phyloP scores from a whole-genome alignment of 2,888 invertebrate genomes.

The Melipona bicolor region DNA sequence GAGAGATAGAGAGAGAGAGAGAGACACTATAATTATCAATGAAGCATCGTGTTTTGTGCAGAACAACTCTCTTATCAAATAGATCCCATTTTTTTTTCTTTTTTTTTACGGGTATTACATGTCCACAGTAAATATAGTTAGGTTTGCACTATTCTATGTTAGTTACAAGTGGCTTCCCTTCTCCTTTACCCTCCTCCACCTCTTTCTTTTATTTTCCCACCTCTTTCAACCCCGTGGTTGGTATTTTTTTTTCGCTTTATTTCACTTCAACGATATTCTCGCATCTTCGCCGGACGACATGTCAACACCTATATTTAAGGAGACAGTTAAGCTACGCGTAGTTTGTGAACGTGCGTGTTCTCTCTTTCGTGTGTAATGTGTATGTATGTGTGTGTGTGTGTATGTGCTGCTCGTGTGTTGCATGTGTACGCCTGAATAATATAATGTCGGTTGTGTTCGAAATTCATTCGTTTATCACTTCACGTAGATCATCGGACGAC shows the following conservation, averaged over 20 bases:
- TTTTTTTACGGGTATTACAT: slow-evolving; percentile 78
- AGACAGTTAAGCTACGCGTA: slow-evolving; percentile 78
- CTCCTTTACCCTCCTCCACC: slow-evolving; percentile 53
- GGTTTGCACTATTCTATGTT: slow-evolving; percentile 75
- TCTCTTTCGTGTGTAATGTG: neutral
- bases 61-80: slow-evolving; percentile 78
- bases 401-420: slow-evolving; percentile 2
- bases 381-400: neutral
- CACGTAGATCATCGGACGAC: slow-evolving; percentile 18
- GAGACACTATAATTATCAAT: slow-evolving; percentile 78
- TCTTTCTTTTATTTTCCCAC: slow-evolving; percentile 22
- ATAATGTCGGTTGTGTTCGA: neutral
- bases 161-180: slow-evolving; percentile 71
- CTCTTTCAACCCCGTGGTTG: slow-evolving; percentile 32
- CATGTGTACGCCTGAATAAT: neutral
- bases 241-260: slow-evolving; percentile 21
- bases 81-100: slow-evolving; percentile 65
- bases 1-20: slow-evolving; percentile 61
- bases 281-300: slow-evolving; percentile 48
- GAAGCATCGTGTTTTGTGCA: slow-evolving; percentile 81
- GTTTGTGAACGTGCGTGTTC: slow-evolving; percentile 37
- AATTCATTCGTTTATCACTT: neutral
- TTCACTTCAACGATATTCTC: slow-evolving; percentile 26
- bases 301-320: slow-evolving; percentile 76
- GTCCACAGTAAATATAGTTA: slow-evolving; percentile 80